Evolutionary conservation across 2,797 vertebrate genomes (phyloP).

Genomic region (Artibeus jamaicensis): DNA sequence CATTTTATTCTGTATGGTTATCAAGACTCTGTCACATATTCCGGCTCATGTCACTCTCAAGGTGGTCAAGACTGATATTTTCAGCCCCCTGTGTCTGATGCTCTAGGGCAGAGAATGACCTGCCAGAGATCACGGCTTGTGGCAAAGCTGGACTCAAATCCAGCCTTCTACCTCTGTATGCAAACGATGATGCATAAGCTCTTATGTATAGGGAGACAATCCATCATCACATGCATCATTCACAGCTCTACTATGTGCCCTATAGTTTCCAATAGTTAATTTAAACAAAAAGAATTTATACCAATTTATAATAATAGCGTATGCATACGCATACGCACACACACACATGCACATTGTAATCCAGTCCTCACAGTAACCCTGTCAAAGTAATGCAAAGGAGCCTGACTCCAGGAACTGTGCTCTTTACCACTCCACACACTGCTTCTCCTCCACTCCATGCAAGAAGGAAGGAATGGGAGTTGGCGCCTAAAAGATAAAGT

Average conservation of each 20-base stretch:
- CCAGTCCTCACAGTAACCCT: not conserved
- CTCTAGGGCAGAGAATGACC: not conserved
- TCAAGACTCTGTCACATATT: not conserved
- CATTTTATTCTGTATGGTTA: not conserved
- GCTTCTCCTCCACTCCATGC: not conserved
- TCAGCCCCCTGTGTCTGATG: not conserved
- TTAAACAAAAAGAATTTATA: not conserved
- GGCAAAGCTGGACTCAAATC: not conserved
- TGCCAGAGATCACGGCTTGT: not conserved
- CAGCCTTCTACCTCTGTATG: not conserved
- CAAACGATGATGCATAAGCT: not conserved
- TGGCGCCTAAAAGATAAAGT: not conserved
- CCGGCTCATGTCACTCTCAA: not conserved
- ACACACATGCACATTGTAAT: not conserved
- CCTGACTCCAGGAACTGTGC: not conserved
- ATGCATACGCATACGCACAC: too few species aligned
- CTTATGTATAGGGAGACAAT: not conserved
- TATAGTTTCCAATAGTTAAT: constrained; percentile 12
- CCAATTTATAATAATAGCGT: not conserved
- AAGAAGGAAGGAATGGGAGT: not conserved
- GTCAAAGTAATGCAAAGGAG: not conserved
- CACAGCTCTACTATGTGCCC: not conserved
- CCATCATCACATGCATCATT: not conserved
- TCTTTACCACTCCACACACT: not conserved
- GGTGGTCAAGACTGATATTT: not conserved